Percentiles rank a stretch among this genome's conserved stretches.
These are phyloP conservation scores for Spea hammondii DNA, from an alignment of 2,797 vertebrate genomes.

Conservation along the genomic window DNA sequence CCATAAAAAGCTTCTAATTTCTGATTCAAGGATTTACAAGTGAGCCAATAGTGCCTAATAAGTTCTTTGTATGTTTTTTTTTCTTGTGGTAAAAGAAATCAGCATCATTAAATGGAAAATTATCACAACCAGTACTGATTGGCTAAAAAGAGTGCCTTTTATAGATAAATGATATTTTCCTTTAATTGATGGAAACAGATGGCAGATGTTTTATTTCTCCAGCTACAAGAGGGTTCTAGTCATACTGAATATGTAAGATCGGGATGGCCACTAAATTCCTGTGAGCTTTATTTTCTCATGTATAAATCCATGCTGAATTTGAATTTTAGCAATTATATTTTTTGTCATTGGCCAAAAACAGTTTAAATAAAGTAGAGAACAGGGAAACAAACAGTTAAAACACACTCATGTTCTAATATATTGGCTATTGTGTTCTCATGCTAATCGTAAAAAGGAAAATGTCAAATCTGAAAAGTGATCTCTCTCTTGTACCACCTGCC, in stretches of 20 bases:
- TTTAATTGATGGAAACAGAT: background rate
- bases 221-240: background rate
- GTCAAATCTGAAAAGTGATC: constrained; percentile 13
- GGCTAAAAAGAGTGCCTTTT: background rate
- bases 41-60: constrained; percentile 4
- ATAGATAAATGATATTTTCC: background rate
- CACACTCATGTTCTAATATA: background rate
- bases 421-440: background rate
- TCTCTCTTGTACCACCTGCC: constrained; percentile 6
- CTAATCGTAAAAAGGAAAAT: background rate
- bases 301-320: no score
- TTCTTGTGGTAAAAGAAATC: constrained; percentile 8
- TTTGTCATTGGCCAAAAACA: no score
- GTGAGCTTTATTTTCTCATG: no score
- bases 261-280: no score
- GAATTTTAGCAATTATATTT: no score
- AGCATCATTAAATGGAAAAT: background rate
- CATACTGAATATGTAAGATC: no score
- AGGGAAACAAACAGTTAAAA: background rate
- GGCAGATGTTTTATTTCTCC: background rate
- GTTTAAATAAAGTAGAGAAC: no score
- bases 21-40: constrained; percentile 13
- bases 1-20: constrained; percentile 14
- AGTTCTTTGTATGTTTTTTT: background rate
- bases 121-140: background rate